phyloP scores from a whole-genome alignment of 2,113 vertebrate species.

The Psophia crepitans region DNA sequence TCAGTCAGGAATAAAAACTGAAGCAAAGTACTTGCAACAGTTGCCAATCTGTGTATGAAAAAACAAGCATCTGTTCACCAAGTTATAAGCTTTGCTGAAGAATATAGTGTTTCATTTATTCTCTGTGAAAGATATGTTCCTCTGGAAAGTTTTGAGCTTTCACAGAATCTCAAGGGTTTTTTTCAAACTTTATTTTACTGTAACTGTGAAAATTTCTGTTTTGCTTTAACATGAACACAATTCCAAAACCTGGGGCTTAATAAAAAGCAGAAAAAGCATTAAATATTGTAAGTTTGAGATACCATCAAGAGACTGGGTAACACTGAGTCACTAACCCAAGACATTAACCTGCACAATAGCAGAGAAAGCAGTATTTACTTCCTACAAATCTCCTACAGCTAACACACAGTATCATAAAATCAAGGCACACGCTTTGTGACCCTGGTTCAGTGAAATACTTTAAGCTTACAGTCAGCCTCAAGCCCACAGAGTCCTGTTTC shows the following conservation, averaged over 20 bases:
- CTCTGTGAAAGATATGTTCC: not conserved
- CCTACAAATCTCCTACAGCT: not conserved
- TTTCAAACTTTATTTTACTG: not conserved
- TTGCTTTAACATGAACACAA: not conserved
- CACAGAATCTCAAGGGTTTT: not conserved
- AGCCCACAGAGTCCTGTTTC: not conserved
- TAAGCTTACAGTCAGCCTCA: not conserved
- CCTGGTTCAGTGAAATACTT: not conserved
- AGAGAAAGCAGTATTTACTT: not conserved
- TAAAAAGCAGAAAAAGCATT: not conserved
- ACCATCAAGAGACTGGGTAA: not conserved
- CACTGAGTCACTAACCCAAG: conserved; percentile 25
- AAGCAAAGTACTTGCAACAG: not conserved
- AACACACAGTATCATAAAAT: not conserved
- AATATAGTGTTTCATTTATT: not conserved
- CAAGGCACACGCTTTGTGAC: not conserved
- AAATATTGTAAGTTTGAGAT: not conserved
- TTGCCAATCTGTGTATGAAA: not conserved
- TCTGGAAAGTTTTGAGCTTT: not conserved
- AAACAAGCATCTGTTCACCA: not conserved
- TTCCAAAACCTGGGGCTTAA: not conserved
- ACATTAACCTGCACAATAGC: not conserved
- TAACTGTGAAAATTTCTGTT: not conserved
- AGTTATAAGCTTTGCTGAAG: not conserved
- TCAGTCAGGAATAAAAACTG: not conserved